These are phyloP conservation scores for Amblyjoppa proteus DNA, from an alignment of 2,888 invertebrate genomes.

Conservation along the genomic window DNA sequence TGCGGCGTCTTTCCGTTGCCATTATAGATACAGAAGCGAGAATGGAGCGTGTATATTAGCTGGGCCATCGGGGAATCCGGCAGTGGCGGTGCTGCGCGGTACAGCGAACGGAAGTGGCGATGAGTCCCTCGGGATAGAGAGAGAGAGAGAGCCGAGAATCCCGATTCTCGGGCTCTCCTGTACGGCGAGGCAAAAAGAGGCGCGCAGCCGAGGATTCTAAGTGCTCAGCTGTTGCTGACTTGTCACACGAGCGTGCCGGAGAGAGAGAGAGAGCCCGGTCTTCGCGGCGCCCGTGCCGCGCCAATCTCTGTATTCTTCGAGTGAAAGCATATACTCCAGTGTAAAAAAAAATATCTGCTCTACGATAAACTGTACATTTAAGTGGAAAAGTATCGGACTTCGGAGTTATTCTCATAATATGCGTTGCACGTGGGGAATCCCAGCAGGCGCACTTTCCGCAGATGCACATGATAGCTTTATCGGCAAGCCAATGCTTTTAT, in stretches of 20 bases:
- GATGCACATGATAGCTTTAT: neutral
- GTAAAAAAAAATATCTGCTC: neutral
- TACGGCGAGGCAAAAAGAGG: conserved; percentile 27
- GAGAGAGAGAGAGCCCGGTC: neutral
- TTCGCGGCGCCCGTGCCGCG: conserved; percentile 59
- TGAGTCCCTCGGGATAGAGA: conserved; percentile 74
- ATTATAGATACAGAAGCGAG: conserved; percentile 45
- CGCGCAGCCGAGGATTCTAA: conserved; percentile 73
- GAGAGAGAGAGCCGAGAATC: conserved; percentile 58
- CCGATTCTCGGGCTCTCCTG: conserved; percentile 47
- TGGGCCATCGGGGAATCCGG: conserved; percentile 56
- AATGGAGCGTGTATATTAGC: conserved; percentile 57
- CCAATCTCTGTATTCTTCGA: conserved; percentile 38
- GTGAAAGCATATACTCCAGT: conserved; percentile 7
- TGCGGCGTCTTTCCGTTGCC: conserved; percentile 21
- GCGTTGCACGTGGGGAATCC: neutral
- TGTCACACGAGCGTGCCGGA: conserved; percentile 72
- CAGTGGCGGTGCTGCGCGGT: conserved; percentile 12
- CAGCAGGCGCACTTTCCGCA: neutral
- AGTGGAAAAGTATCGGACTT: neutral
- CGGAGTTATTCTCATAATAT: too few species aligned
- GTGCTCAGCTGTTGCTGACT: conserved; percentile 82
- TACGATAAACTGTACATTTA: neutral
- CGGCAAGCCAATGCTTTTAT: neutral
- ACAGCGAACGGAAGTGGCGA: conserved; percentile 77